Percentiles rank a stretch among this genome's conserved stretches.
These are phyloP conservation scores for Sipha flava DNA, from an alignment of 1,140 invertebrate species.

Conservation along the genomic window DNA sequence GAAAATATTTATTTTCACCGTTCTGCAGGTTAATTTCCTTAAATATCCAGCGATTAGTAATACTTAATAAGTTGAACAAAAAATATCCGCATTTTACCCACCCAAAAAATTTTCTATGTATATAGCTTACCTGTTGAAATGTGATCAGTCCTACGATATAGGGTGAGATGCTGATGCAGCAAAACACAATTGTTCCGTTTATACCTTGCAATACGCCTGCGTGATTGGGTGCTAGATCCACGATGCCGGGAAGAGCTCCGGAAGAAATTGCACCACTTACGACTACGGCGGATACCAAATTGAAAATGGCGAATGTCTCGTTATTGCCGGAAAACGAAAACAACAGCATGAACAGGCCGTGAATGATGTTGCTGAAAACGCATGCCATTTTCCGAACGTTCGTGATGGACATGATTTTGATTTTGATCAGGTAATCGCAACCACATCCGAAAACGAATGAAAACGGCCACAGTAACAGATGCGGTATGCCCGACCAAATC, in stretches of 20 bases:
- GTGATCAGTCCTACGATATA: constrained; percentile 53
- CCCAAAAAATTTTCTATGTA: neutral
- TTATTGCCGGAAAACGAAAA: constrained; percentile 57
- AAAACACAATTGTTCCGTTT: constrained; percentile 48
- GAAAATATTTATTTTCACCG: too few species aligned
- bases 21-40: too few species aligned
- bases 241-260: constrained; percentile 53
- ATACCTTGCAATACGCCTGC: constrained; percentile 54
- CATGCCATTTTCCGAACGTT: constrained; percentile 32
- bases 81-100: neutral
- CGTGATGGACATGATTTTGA: neutral
- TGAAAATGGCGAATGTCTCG: constrained; percentile 50
- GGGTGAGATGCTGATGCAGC: constrained; percentile 52
- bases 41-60: too few species aligned
- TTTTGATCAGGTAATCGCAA: constrained; percentile 21
- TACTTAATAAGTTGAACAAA: neutral
- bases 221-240: constrained; percentile 61
- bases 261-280: constrained; percentile 58
- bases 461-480: constrained; percentile 54
- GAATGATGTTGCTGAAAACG: constrained; percentile 43
- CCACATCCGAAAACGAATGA: constrained; percentile 43
- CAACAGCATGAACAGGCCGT: constrained; percentile 51
- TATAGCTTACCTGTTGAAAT: constrained; percentile 49
- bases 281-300: constrained; percentile 53
- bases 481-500: constrained; percentile 55